A percentile compares a stretch with the other conserved stretches of the same genome.
These are phyloP conservation scores for Eulemur albifrons DNA, from an alignment of 2,797 vertebrate species.

Conservation along the genomic window DNA sequence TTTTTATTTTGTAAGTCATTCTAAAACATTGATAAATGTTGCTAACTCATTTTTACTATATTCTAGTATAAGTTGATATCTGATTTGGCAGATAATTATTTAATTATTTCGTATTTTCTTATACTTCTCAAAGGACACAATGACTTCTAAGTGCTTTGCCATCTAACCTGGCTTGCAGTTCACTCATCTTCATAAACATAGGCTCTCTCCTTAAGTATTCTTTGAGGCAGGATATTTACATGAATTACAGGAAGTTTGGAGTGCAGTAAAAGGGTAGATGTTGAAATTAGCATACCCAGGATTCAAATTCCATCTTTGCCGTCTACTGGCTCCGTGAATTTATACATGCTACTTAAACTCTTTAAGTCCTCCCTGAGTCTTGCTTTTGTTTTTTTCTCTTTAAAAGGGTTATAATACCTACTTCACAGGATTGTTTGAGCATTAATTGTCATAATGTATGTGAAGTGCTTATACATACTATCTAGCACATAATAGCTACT, in stretches of 20 bases:
- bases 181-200: neutral
- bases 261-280: neutral
- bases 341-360: neutral
- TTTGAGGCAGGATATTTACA: neutral
- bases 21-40: neutral
- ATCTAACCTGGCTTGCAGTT: neutral
- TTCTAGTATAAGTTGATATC: neutral
- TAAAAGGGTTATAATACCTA: neutral
- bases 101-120: constrained; percentile 12
- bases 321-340: neutral
- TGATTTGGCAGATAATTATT: neutral
- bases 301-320: neutral
- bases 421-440: neutral
- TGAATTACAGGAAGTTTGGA: neutral
- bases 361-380: neutral
- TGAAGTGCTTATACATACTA: neutral
- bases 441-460: neutral
- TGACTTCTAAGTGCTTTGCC: neutral
- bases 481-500: neutral
- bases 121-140: neutral
- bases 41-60: neutral
- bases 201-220: neutral
- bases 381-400: neutral
- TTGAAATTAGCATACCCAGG: neutral
- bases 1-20: constrained; percentile 46